phyloP scores from a whole-genome alignment of 2,888 invertebrate species.

The Orchestes rusci region DNA sequence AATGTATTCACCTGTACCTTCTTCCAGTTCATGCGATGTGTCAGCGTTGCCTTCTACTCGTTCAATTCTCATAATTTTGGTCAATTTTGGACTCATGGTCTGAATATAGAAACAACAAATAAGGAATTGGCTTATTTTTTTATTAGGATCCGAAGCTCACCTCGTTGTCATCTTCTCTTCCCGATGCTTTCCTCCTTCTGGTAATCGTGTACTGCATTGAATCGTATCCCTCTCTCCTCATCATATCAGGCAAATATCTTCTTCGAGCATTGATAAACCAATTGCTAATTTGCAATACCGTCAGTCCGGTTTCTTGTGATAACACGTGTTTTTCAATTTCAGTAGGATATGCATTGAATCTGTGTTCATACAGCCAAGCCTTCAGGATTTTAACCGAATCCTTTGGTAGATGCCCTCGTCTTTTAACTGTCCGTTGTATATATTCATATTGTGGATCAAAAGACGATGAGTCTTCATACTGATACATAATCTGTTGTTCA shows the following conservation, averaged over 20 bases:
- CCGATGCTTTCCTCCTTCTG: conserved; percentile 35
- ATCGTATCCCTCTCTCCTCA: conserved; percentile 43
- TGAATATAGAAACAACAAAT: conserved; percentile 8
- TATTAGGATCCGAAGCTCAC: too few relatives aligned
- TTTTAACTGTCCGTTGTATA: conserved; percentile 33
- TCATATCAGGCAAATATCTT: conserved; percentile 42
- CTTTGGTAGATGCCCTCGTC: conserved; percentile 42
- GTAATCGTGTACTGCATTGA: conserved; percentile 43
- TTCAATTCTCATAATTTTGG: conserved; percentile 35
- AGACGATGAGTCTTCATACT: conserved; percentile 13
- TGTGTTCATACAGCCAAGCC: conserved; percentile 43
- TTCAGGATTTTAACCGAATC: conserved; percentile 42
- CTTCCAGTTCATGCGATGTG: conserved; percentile 37
- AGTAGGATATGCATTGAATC: conserved; percentile 44
- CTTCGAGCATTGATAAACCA: conserved; percentile 44
- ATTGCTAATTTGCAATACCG: conserved; percentile 43
- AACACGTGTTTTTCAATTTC: conserved; percentile 43
- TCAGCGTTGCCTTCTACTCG: conserved; percentile 21
- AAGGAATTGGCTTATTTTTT: too few relatives aligned
- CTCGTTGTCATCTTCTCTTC: conserved; percentile 13
- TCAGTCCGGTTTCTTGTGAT: conserved; percentile 42
- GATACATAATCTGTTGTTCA: conserved; percentile 34
- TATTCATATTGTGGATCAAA: conserved; percentile 24
- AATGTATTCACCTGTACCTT: conserved; percentile 32
- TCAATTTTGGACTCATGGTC: conserved; percentile 33